Conservation (phyloP, 2,797 vertebrate species). For the Amblyopsis hoosieri region DNA sequence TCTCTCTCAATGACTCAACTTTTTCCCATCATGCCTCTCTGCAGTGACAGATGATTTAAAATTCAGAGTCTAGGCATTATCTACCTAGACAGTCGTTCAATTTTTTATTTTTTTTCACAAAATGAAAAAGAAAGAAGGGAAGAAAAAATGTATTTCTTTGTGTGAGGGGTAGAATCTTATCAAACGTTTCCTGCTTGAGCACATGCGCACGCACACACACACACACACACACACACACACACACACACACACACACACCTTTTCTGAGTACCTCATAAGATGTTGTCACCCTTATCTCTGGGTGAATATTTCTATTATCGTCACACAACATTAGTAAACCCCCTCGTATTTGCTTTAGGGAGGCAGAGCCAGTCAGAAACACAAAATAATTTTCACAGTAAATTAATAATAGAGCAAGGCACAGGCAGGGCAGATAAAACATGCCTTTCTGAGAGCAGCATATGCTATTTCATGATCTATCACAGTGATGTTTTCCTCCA, state of each 20-base stretch:
- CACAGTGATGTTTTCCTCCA: conserved; percentile 72
- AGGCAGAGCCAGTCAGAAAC: conserved; percentile 37
- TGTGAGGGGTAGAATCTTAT: conserved; percentile 28
- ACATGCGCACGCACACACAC: conserved; percentile 15
- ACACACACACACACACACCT: conserved; percentile 2
- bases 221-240: conserved; percentile 1
- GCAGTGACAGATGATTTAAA: conserved; percentile 38
- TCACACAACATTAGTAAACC: conserved; percentile 32
- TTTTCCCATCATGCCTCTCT: conserved; percentile 52
- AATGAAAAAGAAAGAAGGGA: conserved; percentile 15
- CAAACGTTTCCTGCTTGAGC: background rate
- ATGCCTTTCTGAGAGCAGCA: conserved; percentile 53
- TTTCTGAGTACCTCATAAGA: conserved; percentile 15
- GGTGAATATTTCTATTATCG: conserved; percentile 32
- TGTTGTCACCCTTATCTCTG: conserved; percentile 25
- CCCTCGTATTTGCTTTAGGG: conserved; percentile 36
- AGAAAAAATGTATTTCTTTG: conserved; percentile 12
- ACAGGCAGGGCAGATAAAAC: conserved; percentile 40
- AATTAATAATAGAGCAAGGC: conserved; percentile 54
- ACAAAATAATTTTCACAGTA: conserved; percentile 60
- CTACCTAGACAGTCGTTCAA: conserved; percentile 12
- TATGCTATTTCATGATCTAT: conserved; percentile 70
- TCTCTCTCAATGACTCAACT: conserved; percentile 59
- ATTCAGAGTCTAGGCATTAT: conserved; percentile 31
- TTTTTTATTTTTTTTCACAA: conserved; percentile 1